Conservation (phyloP, 2,888 invertebrate genomes). For the Hydriomena furcata region DNA sequence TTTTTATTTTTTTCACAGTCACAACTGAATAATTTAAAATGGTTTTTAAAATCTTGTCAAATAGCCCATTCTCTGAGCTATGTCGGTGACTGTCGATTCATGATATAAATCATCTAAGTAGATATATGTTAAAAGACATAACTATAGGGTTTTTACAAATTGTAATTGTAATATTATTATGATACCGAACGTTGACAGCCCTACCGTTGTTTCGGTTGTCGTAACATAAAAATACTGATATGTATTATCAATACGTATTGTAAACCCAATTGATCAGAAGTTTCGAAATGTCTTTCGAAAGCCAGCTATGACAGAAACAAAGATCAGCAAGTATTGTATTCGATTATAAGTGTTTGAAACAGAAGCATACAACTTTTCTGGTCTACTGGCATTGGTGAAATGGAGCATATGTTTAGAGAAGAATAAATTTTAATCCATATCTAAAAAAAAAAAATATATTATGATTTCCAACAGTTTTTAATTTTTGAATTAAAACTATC, state of each 20-base stretch:
- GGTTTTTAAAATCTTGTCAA: no score
- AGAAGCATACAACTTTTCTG: slow-evolving; percentile 4
- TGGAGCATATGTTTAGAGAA: neutral
- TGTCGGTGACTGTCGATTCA: no score
- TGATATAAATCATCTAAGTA: no score
- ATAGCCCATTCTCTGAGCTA: no score
- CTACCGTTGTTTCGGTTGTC: slow-evolving; percentile 18
- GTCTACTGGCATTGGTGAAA: neutral
- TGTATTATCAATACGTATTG: slow-evolving; percentile 19
- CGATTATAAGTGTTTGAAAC: slow-evolving; percentile 12
- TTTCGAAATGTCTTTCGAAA: slow-evolving; percentile 14
- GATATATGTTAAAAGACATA: no score
- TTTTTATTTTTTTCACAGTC: no score
- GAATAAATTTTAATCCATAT: neutral
- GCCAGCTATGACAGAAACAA: slow-evolving; percentile 7
- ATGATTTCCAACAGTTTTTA: no score
- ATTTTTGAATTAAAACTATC: no score
- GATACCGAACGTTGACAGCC: slow-evolving; percentile 4
- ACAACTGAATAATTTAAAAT: no score
- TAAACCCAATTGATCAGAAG: slow-evolving; percentile 27
- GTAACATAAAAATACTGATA: slow-evolving; percentile 14
- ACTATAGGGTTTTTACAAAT: no score
- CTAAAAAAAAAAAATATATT: no score
- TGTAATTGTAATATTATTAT: neutral
- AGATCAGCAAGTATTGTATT: slow-evolving; percentile 10